Evolutionary conservation across 37 sponge, comb jelly and placozoan genomes (phyloP).

Genomic region (Spongilla lacustris): DNA sequence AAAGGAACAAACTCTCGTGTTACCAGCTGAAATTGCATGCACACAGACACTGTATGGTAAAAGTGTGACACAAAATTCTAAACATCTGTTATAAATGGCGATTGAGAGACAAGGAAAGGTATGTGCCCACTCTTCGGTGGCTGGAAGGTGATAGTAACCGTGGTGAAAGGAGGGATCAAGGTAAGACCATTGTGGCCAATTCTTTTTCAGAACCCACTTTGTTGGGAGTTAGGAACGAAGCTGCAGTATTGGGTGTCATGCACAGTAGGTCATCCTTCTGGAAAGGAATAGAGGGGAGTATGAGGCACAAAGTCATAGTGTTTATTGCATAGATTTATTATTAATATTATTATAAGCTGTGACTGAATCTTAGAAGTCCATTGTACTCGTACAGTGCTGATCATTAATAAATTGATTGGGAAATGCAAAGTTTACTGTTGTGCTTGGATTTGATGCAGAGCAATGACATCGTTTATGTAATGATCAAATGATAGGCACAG

Average conservation of each 20-base stretch:
- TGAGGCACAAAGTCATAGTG: no score
- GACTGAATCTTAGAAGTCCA: no score
- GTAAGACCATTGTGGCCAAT: background rate
- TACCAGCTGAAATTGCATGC: no score
- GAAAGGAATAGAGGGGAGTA: background rate
- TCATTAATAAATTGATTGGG: no score
- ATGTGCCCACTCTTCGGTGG: background rate
- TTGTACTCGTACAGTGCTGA: no score
- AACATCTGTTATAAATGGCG: background rate
- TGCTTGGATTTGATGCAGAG: no score
- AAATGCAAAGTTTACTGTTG: no score
- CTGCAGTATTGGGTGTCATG: background rate
- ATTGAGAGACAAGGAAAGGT: background rate
- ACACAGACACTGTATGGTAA: background rate
- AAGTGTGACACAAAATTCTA: background rate
- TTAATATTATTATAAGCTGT: no score
- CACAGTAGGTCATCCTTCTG: background rate
- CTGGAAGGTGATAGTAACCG: background rate
- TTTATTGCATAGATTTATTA: no score
- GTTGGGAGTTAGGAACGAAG: background rate
- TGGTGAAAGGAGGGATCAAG: background rate
- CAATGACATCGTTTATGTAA: no score
- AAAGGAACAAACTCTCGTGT: no score
- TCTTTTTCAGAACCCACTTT: background rate
- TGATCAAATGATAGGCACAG: background rate